These are phyloP conservation scores for Ictalurus furcatus DNA, from an alignment of 2,113 vertebrate genomes.

Conservation along the genomic window DNA sequence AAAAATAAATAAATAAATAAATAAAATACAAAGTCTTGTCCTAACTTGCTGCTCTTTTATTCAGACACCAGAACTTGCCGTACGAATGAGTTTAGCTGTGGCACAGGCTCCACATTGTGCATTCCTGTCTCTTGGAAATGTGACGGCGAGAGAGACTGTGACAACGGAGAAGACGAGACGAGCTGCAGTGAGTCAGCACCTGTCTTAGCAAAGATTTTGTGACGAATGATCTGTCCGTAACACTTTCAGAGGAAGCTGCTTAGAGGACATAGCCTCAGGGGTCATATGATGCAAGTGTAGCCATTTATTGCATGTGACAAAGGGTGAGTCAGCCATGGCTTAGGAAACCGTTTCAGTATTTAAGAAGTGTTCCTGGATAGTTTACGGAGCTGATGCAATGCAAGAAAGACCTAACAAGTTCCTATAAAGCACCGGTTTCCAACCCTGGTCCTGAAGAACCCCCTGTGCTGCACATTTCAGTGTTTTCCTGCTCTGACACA, in stretches of 20 bases:
- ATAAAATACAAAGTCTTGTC: background rate
- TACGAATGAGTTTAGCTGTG: constrained; percentile 91
- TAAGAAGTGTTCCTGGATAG: background rate
- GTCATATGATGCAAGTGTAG: constrained; percentile 12
- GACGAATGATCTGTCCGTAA: background rate
- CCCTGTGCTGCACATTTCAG: background rate
- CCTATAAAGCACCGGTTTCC: background rate
- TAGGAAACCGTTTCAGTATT: background rate
- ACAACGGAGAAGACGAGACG: constrained; percentile 90
- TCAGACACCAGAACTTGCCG: constrained; percentile 91
- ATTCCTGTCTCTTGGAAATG: constrained; percentile 94
- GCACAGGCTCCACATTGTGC: constrained; percentile 86
- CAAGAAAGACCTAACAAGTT: too few relatives aligned
- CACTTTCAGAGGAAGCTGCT: background rate
- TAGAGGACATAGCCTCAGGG: background rate
- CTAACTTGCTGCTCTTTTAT: constrained; percentile 34
- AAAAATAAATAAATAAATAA: too few relatives aligned
- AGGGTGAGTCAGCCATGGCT: background rate
- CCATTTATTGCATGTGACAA: constrained; percentile 5
- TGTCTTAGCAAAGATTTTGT: background rate
- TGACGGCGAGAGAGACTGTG: constrained; percentile 94
- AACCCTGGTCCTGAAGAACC: background rate
- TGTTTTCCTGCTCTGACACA: background rate
- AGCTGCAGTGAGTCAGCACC: constrained; percentile 84
- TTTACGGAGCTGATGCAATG: background rate